A percentile compares a stretch with the other conserved stretches of the same genome.
phyloP scores from a whole-genome alignment of 37 sponge, comb jelly and placozoan species.

The Spongilla lacustris region DNA sequence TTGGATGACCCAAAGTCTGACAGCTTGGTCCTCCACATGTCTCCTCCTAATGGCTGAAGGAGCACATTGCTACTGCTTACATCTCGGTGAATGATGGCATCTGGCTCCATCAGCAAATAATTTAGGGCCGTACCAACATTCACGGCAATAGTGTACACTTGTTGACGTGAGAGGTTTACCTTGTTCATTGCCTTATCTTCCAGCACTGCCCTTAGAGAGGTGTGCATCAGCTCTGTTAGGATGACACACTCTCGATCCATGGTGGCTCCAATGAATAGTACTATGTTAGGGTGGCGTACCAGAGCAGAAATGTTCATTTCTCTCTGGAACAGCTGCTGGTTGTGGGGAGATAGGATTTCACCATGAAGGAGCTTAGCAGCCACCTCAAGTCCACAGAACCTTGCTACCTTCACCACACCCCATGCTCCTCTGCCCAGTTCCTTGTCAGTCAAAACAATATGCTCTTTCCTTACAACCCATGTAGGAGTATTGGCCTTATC shows the following conservation, averaged over 20 bases:
- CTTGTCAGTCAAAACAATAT: constrained; percentile 31
- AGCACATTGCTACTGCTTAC: constrained; percentile 77
- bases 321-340: constrained; percentile 44
- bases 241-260: constrained; percentile 32
- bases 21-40: constrained; percentile 58
- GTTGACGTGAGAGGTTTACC: constrained; percentile 4
- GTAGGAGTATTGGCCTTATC: too few species aligned
- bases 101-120: constrained; percentile 52
- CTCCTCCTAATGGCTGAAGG: constrained; percentile 12
- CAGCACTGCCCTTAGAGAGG: constrained; percentile 37
- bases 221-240: constrained; percentile 68
- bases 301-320: constrained; percentile 77
- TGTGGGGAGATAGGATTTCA: constrained; percentile 44
- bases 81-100: constrained; percentile 72
- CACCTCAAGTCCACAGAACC: constrained; percentile 52
- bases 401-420: constrained; percentile 59
- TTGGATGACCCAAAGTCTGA: constrained; percentile 78
- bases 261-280: constrained; percentile 71
- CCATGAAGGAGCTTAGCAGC: constrained; percentile 75
- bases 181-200: neutral
- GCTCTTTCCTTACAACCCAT: constrained; percentile 52
- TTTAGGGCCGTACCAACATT: constrained; percentile 56
- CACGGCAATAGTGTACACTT: constrained; percentile 14
- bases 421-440: constrained; percentile 71
- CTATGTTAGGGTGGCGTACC: constrained; percentile 67